Base-by-base conservation (phyloP, 2,797 vertebrate species). In the Alfaro cultratus region DNA sequence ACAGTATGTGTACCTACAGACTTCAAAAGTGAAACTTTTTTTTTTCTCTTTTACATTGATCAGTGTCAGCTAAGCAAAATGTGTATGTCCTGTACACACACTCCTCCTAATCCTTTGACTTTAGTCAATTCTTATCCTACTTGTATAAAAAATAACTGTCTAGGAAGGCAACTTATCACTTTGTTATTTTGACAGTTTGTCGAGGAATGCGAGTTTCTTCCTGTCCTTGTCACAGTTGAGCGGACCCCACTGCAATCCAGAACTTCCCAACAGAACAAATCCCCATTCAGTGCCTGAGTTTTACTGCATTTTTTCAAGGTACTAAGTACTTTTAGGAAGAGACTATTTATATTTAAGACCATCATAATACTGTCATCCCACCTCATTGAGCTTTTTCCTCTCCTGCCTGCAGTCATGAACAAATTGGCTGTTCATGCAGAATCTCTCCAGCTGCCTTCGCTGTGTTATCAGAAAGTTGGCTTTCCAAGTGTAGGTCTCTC, bases 371-470 rank as follows among this genome's bases (percentile, higher is more conserved):
- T 64, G 73, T 74, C 34, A 49, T 23, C 36, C 26, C 31, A 68
- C 60, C 45, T 73, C 68, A 76, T 51, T 75, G 72, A 83, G 43
- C 85, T 80, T 80, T 73, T 85, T 46, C 78, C 74, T 34, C 83
- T 68, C 64, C 74, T 51, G 81, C 76, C 79, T 83, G 34, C 68
- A 83, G 71, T 75, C 83, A 75, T 77, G 43, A 81, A 83, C 80
- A 89, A 83, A 89, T 80, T 78, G 60, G 76, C 80, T 77, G 53
- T 81, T 84, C 68, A 55, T 71, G 73, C 75, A 77, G 31, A 82
- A 76, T 73, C 49, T 76, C 39, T 46, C 53, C 29, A 36, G 51
- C 41, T 21, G 34, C 82, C 57, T 74, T 78, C 80, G 60, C 53
- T 64, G 75, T 74, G 39, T 74, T 76, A 68, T 85, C 62, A 70